Percentiles rank a stretch among this genome's conserved stretches.
Evolutionary conservation across 2,113 vertebrate species (phyloP).

Genomic region (Phainopepla nitens): DNA sequence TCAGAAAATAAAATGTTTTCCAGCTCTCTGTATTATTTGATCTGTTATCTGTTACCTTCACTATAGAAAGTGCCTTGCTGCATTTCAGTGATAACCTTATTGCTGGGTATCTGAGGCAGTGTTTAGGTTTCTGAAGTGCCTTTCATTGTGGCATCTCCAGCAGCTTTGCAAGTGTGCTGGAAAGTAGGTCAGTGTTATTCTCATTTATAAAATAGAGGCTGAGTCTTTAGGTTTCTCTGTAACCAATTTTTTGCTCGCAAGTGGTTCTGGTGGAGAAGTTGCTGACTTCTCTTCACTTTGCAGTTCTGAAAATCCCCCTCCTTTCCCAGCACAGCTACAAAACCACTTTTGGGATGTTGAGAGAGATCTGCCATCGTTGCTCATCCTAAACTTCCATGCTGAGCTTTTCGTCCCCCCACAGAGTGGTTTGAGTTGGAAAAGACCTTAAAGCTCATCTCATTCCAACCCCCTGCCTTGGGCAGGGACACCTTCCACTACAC

Average conservation of each 20-base stretch:
- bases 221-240: constrained; percentile 6
- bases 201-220: not conserved
- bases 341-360: not conserved
- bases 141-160: constrained; percentile 13
- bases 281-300: not conserved
- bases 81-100: not conserved
- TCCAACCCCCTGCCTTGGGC: not conserved
- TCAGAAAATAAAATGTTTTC: not conserved
- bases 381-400: not conserved
- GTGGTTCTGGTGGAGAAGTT: not conserved
- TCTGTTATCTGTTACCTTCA: not conserved
- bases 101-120: not conserved
- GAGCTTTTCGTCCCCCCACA: not conserved
- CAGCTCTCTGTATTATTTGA: not conserved
- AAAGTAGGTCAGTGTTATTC: constrained; percentile 51
- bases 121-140: not conserved
- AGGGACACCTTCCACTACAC: rapidly evolving
- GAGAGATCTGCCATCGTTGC: not conserved
- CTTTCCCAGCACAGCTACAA: not conserved
- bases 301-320: not conserved
- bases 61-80: not conserved
- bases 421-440: not conserved
- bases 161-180: not conserved
- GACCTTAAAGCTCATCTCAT: not conserved
- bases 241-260: not conserved